Conservation (phyloP, 2,113 vertebrate genomes). For the Apteryx owenii region DNA sequence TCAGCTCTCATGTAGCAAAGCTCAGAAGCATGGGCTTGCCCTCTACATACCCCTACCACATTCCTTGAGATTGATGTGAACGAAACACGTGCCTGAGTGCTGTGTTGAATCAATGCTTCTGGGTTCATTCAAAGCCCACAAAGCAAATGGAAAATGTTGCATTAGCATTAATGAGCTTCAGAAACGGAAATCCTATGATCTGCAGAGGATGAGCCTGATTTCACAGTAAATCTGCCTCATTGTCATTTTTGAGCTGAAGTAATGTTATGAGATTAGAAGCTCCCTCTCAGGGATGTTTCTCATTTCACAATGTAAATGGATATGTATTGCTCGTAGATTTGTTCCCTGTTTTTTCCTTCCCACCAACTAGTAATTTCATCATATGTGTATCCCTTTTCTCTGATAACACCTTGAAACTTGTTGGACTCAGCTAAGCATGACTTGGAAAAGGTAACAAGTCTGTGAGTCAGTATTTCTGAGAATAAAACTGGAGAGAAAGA, state of each 20-base stretch:
- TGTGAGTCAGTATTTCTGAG: not conserved
- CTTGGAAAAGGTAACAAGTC: not conserved
- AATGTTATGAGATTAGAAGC: conserved; percentile 31
- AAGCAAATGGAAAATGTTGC: not conserved
- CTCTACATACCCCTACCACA: accelerated
- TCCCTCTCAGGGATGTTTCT: not conserved
- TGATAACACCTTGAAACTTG: not conserved
- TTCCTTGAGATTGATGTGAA: not conserved
- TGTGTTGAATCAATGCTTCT: not conserved
- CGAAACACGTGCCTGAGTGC: not conserved
- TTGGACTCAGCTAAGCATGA: not conserved
- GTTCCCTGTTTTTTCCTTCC: not conserved
- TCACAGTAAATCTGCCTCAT: not conserved
- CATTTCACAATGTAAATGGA: not conserved
- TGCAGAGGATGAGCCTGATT: conserved; percentile 20
- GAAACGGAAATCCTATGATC: conserved; percentile 33
- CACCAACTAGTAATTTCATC: not conserved
- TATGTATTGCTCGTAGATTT: not conserved
- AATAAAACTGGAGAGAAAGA: conserved; percentile 1
- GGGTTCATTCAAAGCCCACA: not conserved
- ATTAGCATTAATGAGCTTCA: conserved; percentile 19
- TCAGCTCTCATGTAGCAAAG: not conserved
- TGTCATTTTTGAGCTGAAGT: not conserved
- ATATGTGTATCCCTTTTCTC: not conserved
- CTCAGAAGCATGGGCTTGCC: not conserved